Conservation (phyloP, 2,797 vertebrate genomes). For the Adrianichthys oophorus region DNA sequence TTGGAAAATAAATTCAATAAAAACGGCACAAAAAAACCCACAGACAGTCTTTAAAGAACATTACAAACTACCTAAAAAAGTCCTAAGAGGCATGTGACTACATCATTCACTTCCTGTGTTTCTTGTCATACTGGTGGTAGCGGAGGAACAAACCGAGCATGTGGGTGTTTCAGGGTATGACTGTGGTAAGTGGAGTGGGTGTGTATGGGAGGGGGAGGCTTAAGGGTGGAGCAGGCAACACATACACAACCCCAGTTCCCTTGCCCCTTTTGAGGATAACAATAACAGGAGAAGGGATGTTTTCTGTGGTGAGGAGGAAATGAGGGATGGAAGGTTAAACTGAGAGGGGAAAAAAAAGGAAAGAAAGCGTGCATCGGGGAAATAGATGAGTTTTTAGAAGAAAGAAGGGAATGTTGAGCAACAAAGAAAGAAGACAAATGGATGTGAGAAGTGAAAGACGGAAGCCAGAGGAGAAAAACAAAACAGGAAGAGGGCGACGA, state of each 20-base stretch:
- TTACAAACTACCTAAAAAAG: too few species aligned
- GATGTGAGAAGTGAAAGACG: constrained; percentile 23
- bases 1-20: too few species aligned
- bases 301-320: constrained; percentile 63
- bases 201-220: constrained; percentile 30
- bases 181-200: constrained; percentile 52
- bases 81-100: constrained; percentile 18
- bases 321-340: constrained; percentile 47
- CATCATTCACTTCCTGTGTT: constrained; percentile 25
- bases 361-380: constrained; percentile 32
- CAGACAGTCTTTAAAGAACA: too few species aligned
- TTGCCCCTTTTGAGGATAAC: constrained; percentile 53
- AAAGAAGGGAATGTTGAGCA: constrained; percentile 8
- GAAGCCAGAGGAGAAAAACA: constrained; percentile 26
- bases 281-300: constrained; percentile 63
- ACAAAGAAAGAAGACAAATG: constrained; percentile 8
- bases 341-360: constrained; percentile 28
- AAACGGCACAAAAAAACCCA: too few species aligned
- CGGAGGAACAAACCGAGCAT: constrained; percentile 35
- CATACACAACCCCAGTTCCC: constrained; percentile 36
- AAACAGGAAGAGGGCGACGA: constrained; percentile 35
- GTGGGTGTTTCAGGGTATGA: constrained; percentile 35
- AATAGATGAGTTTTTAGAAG: constrained; percentile 39
- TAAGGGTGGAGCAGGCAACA: constrained; percentile 45
- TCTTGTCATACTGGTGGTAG: constrained; percentile 36